These are phyloP conservation scores for Nerophis lumbriciformis DNA, from an alignment of 2,113 vertebrate genomes.

Conservation along the genomic window DNA sequence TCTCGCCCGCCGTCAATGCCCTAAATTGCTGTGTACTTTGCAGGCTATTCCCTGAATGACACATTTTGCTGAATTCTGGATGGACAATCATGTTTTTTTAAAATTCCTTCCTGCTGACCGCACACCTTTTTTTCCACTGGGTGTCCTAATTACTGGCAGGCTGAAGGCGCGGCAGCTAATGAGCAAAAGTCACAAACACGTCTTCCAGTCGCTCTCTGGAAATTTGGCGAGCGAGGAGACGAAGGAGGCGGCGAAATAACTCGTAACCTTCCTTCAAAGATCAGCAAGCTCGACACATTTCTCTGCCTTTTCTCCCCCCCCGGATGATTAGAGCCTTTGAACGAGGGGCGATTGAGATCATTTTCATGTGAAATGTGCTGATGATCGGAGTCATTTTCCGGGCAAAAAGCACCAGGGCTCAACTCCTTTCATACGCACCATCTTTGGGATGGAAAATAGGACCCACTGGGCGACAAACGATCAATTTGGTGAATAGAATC, in stretches of 20 bases:
- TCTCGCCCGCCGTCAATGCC: conserved; percentile 44
- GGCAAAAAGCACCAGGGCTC: conserved; percentile 21
- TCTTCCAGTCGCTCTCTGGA: not conserved
- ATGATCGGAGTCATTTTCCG: conserved; percentile 27
- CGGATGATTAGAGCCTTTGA: conserved; percentile 14
- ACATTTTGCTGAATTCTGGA: conserved; percentile 38
- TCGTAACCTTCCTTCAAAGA: conserved; percentile 1
- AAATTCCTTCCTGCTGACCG: conserved; percentile 44
- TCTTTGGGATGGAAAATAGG: conserved; percentile 17
- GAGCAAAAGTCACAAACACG: conserved; percentile 14
- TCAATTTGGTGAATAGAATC: no score
- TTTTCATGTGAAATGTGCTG: conserved; percentile 32
- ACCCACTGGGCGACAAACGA: conserved; percentile 2
- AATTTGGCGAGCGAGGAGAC: not conserved
- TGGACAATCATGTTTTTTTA: conserved; percentile 6
- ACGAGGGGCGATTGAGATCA: conserved; percentile 30
- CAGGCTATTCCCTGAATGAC: conserved; percentile 50
- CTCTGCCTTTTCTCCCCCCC: conserved; percentile 4
- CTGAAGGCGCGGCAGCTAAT: conserved; percentile 17
- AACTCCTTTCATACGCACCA: conserved; percentile 21
- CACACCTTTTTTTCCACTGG: conserved; percentile 19
- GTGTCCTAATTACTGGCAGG: conserved; percentile 24
- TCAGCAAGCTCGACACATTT: conserved; percentile 27
- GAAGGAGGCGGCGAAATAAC: not conserved
- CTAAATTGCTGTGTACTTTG: conserved; percentile 44